Base-by-base conservation (phyloP, 2,888 invertebrate species). In the Rotaria socialis region DNA sequence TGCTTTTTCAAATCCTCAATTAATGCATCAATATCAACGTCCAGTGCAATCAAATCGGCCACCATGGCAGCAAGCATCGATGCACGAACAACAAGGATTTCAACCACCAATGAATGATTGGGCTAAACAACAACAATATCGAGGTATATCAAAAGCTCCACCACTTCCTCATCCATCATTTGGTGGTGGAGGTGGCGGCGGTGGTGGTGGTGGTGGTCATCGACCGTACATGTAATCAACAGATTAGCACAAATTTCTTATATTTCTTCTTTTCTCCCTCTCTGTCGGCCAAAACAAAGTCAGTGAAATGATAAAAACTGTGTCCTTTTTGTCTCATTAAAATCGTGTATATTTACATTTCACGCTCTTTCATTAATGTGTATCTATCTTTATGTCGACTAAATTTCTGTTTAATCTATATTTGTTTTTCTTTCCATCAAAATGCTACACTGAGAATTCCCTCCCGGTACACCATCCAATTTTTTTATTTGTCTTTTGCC, bases 1-100 rank as follows among this genome's bases (percentile, higher is more conserved):
- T 80, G 80, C 80, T 11, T 80, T 80, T 80, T 47, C 80, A 80
- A 80, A 80, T 80, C 80, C 80, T 80, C 43, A 24, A 22, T 80
- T 41, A n/a, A 43, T 47, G 80, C 47, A 47, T 47, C 43, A 47
- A 43, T 47, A 80, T 80, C 80, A 41, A 47, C 80, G 47, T 47
- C 10, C 24, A 47, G 0, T 47, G n/a, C 80, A 80, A 47, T 24
- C 47, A 47, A 47, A 80, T 80, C 80, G 47, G 5, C 47, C 47
- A 47, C 80, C 47, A 80, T 47, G 47, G 80, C 80, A 47, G n/a
- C 80, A 47, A 47, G 24, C 0, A 24, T 41, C 67, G 14, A 14
- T 67, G 14, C 35, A 67, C 35, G 67, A 67, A 35, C 67, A 67
- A 67, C 67, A 67, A 67, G 67, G 67, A 19, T 67, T 67, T 41